Conservation (phyloP, 2,797 vertebrate species). For the Epinephelus malabaricus region DNA sequence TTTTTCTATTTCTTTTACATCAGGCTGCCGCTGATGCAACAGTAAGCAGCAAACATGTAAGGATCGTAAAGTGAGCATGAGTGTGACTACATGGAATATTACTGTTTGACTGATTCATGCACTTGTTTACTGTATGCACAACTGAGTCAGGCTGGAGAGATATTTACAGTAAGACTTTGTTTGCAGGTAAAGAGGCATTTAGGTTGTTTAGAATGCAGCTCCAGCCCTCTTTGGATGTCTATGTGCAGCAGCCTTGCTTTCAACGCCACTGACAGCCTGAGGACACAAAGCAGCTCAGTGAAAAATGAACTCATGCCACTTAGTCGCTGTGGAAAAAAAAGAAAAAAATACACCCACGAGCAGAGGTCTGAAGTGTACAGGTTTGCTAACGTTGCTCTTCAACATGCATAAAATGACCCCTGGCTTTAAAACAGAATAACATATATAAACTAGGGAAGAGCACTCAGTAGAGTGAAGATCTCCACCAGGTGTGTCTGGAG, state of each 20-base stretch:
- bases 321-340: conserved; percentile 28
- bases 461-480: neutral
- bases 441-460: neutral
- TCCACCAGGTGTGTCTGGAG: neutral
- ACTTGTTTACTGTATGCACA: conserved; percentile 24
- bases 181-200: conserved; percentile 64
- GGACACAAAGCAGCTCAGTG: conserved; percentile 70
- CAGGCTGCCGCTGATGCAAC: conserved; percentile 18
- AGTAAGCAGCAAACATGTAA: conserved; percentile 5
- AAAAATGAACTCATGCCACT: conserved; percentile 70
- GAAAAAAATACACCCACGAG: conserved; percentile 27
- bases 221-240: conserved; percentile 54
- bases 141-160: neutral
- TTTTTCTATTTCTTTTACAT: conserved; percentile 4
- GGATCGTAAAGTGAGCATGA: neutral
- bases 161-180: conserved; percentile 38
- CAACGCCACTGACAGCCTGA: conserved; percentile 75
- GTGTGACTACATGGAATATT: neutral
- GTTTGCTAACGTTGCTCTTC: conserved; percentile 40
- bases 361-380: conserved; percentile 34
- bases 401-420: conserved; percentile 50
- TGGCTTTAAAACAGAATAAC: conserved; percentile 41
- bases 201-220: conserved; percentile 74
- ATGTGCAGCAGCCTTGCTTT: conserved; percentile 63
- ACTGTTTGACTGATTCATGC: neutral